Percentiles rank a stretch among this genome's conserved stretches.
These are phyloP conservation scores for human (Homo sapiens) DNA, from an alignment of 2,113 vertebrate species.

Conservation along the genomic window GRCh38 chr5:11843001-11843500, in stretches of 20 bases:
- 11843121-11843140: not conserved
- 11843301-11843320: not conserved
- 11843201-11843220: not conserved
- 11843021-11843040: not conserved
- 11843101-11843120: not conserved
- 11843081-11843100: not conserved
- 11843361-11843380: not conserved
- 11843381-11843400: not conserved
- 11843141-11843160: not conserved
- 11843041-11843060: not conserved
- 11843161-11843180: not conserved
- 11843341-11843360: not conserved
- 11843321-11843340: not conserved
- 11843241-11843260: not conserved
- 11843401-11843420: not conserved
- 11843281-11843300: not conserved
- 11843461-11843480: not conserved
- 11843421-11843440: not conserved
- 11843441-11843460: not conserved
- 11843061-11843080: not conserved
- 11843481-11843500: not conserved
- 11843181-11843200: not conserved
- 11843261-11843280: not conserved
- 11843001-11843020: not conserved
- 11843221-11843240: not conserved